These are phyloP conservation scores for Chymomyza caudatula DNA, from an alignment of 2,888 invertebrate genomes.

Conservation along the genomic window DNA sequence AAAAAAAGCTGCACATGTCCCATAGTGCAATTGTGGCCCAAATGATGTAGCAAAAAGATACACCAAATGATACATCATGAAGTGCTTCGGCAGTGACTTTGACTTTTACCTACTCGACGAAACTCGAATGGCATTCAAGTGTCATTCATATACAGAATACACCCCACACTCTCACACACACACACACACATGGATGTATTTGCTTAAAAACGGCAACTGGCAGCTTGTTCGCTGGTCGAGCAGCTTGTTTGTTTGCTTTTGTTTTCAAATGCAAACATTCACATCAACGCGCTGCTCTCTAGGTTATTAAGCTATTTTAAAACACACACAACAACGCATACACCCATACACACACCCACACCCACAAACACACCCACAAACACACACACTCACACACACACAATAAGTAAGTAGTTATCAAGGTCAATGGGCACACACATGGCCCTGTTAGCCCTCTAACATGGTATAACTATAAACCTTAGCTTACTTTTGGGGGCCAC, in stretches of 20 bases:
- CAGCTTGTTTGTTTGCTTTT: slow-evolving; percentile 28
- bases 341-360: not conserved
- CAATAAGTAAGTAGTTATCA: slow-evolving; percentile 30
- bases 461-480: slow-evolving; percentile 32
- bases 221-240: not conserved
- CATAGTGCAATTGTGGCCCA: not conserved
- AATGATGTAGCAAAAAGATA: not conserved
- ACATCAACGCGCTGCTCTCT: not conserved
- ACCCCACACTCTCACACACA: slow-evolving; percentile 12
- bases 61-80: not conserved
- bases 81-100: slow-evolving; percentile 4
- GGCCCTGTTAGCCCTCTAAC: slow-evolving; percentile 14
- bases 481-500: slow-evolving; percentile 49
- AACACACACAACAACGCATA: slow-evolving; percentile 38
- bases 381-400: slow-evolving; percentile 5
- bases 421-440: slow-evolving; percentile 29
- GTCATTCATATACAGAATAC: slow-evolving; percentile 47
- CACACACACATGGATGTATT: not conserved
- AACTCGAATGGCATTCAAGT: slow-evolving; percentile 39
- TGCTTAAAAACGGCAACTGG: not conserved
- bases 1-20: not conserved
- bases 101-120: slow-evolving; percentile 11
- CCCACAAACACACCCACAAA: not conserved
- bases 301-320: slow-evolving; percentile 63
- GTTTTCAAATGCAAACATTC: slow-evolving; percentile 54